Base-by-base conservation (phyloP, 2,888 invertebrate species). In the Bembecia ichneumoniformis region DNA sequence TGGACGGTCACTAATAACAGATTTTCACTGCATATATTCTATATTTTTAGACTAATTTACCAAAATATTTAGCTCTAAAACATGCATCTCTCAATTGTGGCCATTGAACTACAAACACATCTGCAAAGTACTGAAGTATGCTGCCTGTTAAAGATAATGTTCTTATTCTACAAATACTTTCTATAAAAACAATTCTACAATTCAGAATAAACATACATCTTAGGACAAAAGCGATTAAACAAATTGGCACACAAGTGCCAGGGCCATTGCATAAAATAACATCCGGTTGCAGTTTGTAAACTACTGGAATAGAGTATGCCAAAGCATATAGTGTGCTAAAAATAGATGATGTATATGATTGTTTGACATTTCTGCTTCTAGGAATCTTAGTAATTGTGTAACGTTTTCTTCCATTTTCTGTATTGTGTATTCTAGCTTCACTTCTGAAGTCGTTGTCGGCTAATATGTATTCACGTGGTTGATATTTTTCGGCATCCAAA, bases 51-150 rank as follows among this genome's bases (percentile, higher is more conserved):
- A 91, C 86, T 47, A 96, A 76, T 66, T 92, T 89, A 7, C 96
- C 96, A 71, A 95, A 90, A 75, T 94, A 97, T 69, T 90, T 90
- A 40, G 93, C 88, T 68, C 92, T 89, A 48, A 90, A 90, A 69
- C 93, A 92, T 58, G 83, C 88, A 56, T 87, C 77, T 58, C 89
- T 89, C 52, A 99, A 82, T 55, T 91, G 87, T 47, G 94, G 93
- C 99, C 99, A 99, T 69, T 98, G 98, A 0, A 99, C 97, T 53
- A 99, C 84, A 74, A 98, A 89, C 58, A 94, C 84, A 82, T 99
- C 96, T 14, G 93, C 94, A 69, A 97, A 83, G 59, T 90, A 92
- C 67, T 94, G 91, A 48, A 99, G 83, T 58, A 99, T 93, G 74
- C 92, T 93, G 0, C 97, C 99, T 49, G 94, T 93, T 43, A 99